Percentiles rank a stretch among this genome's conserved stretches.
phyloP scores from a whole-genome alignment of 2,797 vertebrate species.

The Sebastes steindachneri region DNA sequence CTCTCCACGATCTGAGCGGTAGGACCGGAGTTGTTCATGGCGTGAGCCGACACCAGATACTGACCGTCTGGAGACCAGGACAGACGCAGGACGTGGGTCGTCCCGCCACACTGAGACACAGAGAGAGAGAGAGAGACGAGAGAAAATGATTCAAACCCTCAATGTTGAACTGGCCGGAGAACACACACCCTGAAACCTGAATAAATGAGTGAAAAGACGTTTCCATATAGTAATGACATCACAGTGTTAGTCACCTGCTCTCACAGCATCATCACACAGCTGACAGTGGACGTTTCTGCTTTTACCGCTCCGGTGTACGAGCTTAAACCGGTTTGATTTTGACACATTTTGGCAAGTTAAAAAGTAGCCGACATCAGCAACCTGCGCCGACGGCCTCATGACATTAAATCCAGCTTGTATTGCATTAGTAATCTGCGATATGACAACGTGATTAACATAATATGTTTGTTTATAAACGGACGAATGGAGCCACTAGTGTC shows the following conservation, averaged over 20 bases:
- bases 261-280: background rate
- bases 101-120: conserved; percentile 91
- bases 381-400: background rate
- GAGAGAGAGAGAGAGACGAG: background rate
- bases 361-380: background rate
- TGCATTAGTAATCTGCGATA: background rate
- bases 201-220: background rate
- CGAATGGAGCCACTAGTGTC: background rate
- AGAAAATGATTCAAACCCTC: background rate
- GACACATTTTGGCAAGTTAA: background rate
- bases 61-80: conserved; percentile 99
- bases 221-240: background rate
- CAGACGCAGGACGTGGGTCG: conserved; percentile 95
- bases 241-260: background rate
- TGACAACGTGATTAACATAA: background rate
- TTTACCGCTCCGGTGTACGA: background rate
- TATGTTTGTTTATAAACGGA: background rate
- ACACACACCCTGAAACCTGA: background rate
- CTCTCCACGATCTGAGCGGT: conserved; percentile 98
- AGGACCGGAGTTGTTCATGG: conserved; percentile 99
- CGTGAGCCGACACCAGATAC: conserved; percentile 98
- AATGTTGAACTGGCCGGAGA: background rate
- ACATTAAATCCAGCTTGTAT: background rate
- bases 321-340: background rate
- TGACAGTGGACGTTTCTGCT: background rate